phyloP scores from a whole-genome alignment of 2,797 vertebrate species.

The Siniperca scherzeri region DNA sequence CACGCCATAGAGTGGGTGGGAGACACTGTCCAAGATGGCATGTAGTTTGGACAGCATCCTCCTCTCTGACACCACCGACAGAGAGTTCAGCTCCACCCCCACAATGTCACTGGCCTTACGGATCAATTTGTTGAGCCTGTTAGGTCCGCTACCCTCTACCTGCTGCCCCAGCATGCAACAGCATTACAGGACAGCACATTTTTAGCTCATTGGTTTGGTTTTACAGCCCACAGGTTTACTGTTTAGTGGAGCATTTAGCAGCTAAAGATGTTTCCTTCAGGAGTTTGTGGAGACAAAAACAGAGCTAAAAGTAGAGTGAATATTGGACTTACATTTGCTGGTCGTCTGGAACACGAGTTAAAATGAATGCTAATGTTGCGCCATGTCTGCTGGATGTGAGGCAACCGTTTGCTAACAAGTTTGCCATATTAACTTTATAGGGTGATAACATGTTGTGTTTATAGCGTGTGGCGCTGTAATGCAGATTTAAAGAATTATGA shows the following conservation, averaged over 20 bases:
- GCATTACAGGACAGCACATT: no score
- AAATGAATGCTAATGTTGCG: not conserved
- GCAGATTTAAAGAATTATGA: not conserved
- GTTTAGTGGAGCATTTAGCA: conserved; percentile 2
- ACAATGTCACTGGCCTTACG: no score
- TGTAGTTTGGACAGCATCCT: no score
- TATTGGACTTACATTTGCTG: not conserved
- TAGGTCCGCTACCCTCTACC: no score
- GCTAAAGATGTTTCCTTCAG: not conserved
- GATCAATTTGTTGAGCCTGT: no score
- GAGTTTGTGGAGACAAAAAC: not conserved
- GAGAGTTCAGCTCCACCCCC: no score
- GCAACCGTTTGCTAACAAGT: not conserved
- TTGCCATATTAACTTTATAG: not conserved
- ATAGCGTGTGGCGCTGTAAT: not conserved
- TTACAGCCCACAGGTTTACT: not conserved
- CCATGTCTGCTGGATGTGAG: not conserved
- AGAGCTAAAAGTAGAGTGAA: not conserved
- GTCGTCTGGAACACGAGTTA: not conserved
- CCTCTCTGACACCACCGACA: no score
- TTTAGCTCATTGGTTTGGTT: not conserved
- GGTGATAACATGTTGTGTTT: not conserved
- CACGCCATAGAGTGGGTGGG: no score
- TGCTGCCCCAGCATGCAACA: no score
- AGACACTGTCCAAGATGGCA: no score